Conservation (phyloP, 2,888 invertebrate species). For the Dusona sp. region DNA sequence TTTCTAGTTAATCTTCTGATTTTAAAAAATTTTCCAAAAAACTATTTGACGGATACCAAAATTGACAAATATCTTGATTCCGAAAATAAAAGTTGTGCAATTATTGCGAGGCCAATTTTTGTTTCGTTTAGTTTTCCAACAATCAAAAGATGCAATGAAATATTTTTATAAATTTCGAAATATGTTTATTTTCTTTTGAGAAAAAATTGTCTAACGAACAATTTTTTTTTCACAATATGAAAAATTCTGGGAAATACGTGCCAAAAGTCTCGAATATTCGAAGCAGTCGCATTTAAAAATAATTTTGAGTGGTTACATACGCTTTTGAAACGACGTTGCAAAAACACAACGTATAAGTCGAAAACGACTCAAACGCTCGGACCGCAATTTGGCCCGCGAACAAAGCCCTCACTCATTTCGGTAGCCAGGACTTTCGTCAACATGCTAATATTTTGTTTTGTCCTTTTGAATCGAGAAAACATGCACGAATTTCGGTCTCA, state of each 20-base stretch:
- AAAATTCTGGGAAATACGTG: not conserved
- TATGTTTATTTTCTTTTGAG: not conserved
- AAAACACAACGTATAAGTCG: slow-evolving; percentile 31
- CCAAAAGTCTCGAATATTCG: not conserved
- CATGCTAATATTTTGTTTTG: not conserved
- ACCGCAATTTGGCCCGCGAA: slow-evolving; percentile 32
- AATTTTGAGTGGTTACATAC: slow-evolving; percentile 46
- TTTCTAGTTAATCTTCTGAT: not conserved
- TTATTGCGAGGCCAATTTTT: not conserved
- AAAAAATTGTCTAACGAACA: not conserved
- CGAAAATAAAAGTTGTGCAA: not conserved
- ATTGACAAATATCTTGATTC: not conserved
- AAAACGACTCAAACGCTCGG: slow-evolving; percentile 1
- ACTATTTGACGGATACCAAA: not conserved
- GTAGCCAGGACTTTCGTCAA: not conserved
- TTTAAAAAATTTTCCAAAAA: not conserved
- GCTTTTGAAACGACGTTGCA: not conserved
- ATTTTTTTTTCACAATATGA: not conserved
- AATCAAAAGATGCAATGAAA: not conserved
- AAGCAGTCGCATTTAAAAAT: slow-evolving; percentile 41
- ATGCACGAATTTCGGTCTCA: not conserved
- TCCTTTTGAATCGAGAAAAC: not conserved
- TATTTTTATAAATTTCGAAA: not conserved
- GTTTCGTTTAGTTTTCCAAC: not conserved
- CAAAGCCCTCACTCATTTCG: slow-evolving; percentile 3